A percentile compares a stretch with the other conserved stretches of the same genome.
Conservation (phyloP, 2,797 vertebrate genomes). For the Lerista edwardsae region DNA sequence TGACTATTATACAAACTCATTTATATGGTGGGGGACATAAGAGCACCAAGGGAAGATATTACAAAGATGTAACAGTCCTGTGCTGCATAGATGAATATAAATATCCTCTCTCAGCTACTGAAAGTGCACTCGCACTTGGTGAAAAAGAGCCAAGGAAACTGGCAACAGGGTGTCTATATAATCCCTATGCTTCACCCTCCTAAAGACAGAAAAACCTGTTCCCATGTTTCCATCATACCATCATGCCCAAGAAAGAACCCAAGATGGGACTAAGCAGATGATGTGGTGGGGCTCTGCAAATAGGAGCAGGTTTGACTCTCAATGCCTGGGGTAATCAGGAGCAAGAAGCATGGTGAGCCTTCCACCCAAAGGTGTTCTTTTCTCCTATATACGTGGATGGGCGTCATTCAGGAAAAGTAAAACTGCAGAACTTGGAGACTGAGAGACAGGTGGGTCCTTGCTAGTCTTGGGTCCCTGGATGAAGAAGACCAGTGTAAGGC, state of each 20-base stretch:
- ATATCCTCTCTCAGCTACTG: neutral
- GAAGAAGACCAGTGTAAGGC: neutral
- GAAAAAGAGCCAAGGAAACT: slow-evolving; percentile 14
- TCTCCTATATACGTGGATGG: neutral
- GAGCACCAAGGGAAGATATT: neutral
- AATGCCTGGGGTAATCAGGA: neutral
- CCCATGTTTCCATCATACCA: neutral
- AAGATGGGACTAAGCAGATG: neutral
- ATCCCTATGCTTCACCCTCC: neutral
- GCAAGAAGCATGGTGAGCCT: too few species aligned
- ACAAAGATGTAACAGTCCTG: neutral
- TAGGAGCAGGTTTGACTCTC: neutral
- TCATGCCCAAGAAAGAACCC: neutral
- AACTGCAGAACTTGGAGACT: too few species aligned
- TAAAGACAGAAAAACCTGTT: neutral
- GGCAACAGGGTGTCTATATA: neutral
- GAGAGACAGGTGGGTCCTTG: neutral
- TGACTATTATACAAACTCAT: slow-evolving; percentile 10
- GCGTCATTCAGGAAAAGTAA: neutral
- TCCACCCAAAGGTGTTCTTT: neutral
- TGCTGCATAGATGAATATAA: neutral
- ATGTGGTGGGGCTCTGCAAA: too few species aligned
- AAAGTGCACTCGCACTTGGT: slow-evolving; percentile 1
- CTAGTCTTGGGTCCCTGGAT: too few species aligned
- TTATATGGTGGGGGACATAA: slow-evolving; percentile 7